Base-by-base conservation (phyloP, 2,113 vertebrate genomes). In the Anguilla rostrata region DNA sequence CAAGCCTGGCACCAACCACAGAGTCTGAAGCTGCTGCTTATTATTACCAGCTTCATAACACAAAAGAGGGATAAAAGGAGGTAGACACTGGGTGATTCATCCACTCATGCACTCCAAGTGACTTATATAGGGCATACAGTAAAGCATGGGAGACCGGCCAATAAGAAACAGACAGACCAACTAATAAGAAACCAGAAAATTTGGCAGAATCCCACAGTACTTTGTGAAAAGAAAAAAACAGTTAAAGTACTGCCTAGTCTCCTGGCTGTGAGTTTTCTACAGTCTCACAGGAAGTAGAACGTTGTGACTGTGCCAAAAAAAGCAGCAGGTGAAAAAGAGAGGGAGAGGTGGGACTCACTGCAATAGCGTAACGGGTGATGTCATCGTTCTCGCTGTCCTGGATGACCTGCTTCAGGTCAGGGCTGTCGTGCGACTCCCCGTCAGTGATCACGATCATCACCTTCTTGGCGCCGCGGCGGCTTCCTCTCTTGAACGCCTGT, bases 361-460 rank as follows among this genome's bases (percentile, higher is more conserved):
- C 98, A 83, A 99, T 98, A 0, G 98, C 98, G 0, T 99, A 99
- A 94, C 97, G 92, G 89, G 98, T 99, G 93, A 99, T 95, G 3
- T 99, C 98, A 91, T 99, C 98, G 83, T 88, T 94, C 93, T 99
- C 96, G 5, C 98, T 97, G 89, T 96, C 94, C 83, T 94, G 94
- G 6, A 99, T 98, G 5, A 95, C 98, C 91, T 94, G 94, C 90
- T 96, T 91, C 84, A 99, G 96, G 90, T 98, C 96, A 0, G 96
- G 96, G 92, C 97, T 99, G 94, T 99, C 98, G 0, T 99, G 98
- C 5, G 98, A 99, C 85, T 99, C 98, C 60, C 98, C 98, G 0
- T 99, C 98, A 1, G 98, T 99, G 92, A 99, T 98, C 78, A 99
- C 98, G 12, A 99, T 98, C 98, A 99, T 99, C 89, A 99, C 98